Percentiles rank a stretch among this genome's conserved stretches.
Evolutionary conservation across 2,113 vertebrate species (phyloP).

Genomic region (Pseudonaja textilis): DNA sequence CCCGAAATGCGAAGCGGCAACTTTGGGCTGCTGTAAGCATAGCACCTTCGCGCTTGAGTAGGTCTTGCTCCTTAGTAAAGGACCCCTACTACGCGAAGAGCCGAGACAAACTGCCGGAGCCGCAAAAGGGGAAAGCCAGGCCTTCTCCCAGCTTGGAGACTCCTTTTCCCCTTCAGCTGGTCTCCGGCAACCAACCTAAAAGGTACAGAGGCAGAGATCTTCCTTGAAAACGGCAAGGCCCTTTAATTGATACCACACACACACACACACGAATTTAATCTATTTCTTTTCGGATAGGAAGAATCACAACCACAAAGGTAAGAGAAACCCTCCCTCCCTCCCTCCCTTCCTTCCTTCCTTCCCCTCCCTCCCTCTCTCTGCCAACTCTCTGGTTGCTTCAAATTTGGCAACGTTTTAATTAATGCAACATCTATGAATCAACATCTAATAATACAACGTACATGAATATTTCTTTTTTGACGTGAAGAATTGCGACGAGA

Average conservation of each 20-base stretch:
- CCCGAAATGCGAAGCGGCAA: not conserved
- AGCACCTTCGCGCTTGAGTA: not conserved
- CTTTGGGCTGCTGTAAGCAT: not conserved
- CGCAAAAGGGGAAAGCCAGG: not conserved
- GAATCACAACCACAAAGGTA: not conserved
- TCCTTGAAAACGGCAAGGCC: not conserved
- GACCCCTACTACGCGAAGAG: not conserved
- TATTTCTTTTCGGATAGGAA: not conserved
- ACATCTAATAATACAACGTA: not conserved
- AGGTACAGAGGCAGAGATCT: not conserved
- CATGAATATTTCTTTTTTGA: not conserved
- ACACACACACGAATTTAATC: not conserved
- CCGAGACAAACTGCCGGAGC: not conserved
- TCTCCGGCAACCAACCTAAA: not conserved
- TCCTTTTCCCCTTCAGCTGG: not conserved
- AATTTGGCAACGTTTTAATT: not conserved
- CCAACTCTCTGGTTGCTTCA: not conserved
- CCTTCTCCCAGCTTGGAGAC: not conserved
- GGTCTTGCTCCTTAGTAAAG: not conserved
- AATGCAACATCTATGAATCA: not conserved
- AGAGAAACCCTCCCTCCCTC: not conserved
- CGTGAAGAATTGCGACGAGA: not conserved
- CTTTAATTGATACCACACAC: not conserved
- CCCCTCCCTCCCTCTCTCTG: not conserved
- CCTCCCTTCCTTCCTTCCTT: conserved; percentile 28